Evolutionary conservation across 2,797 vertebrate genomes (phyloP), one percentile per base, ranked within the genome.

Genomic region (Erithacus rubecula): DNA sequence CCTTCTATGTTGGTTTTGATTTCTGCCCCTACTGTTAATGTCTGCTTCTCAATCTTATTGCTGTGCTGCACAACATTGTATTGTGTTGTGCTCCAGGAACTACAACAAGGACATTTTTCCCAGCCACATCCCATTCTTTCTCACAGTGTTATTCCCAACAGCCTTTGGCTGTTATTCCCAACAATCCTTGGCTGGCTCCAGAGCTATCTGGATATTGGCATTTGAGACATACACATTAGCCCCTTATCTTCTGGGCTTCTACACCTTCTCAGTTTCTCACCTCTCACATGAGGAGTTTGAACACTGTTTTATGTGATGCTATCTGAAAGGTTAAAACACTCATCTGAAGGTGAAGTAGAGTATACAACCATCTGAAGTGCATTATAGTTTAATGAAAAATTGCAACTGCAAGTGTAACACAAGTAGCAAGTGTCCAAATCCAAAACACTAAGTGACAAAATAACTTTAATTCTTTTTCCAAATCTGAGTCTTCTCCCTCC

Each of bases 391-490:
- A 72, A 83, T 21, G 32, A 92, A 89, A 80, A 78, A 71, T 39
- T 34, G 10, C 17, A 71, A n/a, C 6, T 47, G 13, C 53, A 29
- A 51, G 19, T 7, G 19, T 9, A 52, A 43, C 20, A 46, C 23
- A 53, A 62, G 20, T 8, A 34, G 52, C 3, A 58, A 86, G n/a
- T 21, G 6, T 34, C 10, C 0, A 0, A 81, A 89, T 19, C 6
- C 19, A 94, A 93, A 80, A 19, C 5, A 44, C 11, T 59, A 34
- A 82, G 39, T 5, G 44, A 18, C 4, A 67, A 64, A 46, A 72
- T 4, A 63, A 37, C 21, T 9, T 9, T 49, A 2, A 4, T n/a
- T 21, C 21, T 4, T 59, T 11, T 67, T 74, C 14, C 16, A 37
- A 37, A 53, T 39, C 26, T 63, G 23, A 37, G 30, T 79, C 56